Percentiles rank a stretch among this genome's conserved stretches.
Conservation (phyloP, 1,140 invertebrate species). For the Solenopsis fugax region DNA sequence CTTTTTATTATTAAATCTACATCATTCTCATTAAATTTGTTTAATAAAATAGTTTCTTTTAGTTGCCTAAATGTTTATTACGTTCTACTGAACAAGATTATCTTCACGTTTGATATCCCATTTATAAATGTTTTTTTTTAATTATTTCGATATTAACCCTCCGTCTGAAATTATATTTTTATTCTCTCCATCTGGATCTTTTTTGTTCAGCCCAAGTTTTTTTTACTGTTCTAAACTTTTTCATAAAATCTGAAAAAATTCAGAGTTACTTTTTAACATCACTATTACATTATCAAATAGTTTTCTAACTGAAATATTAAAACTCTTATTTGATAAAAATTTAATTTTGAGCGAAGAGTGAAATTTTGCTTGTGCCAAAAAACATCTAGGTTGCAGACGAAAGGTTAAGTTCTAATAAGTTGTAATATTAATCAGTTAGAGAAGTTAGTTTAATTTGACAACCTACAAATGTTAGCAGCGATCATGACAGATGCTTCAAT, state of each 20-base stretch:
- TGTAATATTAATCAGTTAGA: background rate
- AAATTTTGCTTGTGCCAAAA: too few species aligned
- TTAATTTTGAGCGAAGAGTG: too few species aligned
- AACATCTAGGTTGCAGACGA: too few species aligned
- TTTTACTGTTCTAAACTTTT: too few species aligned
- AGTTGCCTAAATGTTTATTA: background rate
- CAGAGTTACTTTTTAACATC: too few species aligned
- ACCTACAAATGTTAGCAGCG: conserved; percentile 12
- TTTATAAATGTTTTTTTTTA: background rate
- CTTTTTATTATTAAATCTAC: background rate
- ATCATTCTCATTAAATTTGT: background rate
- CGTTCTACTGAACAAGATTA: background rate
- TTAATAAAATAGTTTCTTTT: background rate
- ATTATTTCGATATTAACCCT: background rate
- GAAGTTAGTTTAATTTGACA: background rate
- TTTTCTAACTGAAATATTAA: too few species aligned
- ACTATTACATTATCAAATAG: too few species aligned
- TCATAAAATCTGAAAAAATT: too few species aligned
- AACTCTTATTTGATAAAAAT: too few species aligned
- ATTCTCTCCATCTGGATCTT: too few species aligned
- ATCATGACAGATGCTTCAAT: conserved; percentile 19
- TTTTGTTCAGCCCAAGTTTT: too few species aligned
- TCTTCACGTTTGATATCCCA: background rate
- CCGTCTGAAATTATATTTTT: too few species aligned
- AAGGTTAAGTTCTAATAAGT: background rate